Base-by-base conservation (phyloP, 2,113 vertebrate genomes). In the Thamnophis sirtalis region DNA sequence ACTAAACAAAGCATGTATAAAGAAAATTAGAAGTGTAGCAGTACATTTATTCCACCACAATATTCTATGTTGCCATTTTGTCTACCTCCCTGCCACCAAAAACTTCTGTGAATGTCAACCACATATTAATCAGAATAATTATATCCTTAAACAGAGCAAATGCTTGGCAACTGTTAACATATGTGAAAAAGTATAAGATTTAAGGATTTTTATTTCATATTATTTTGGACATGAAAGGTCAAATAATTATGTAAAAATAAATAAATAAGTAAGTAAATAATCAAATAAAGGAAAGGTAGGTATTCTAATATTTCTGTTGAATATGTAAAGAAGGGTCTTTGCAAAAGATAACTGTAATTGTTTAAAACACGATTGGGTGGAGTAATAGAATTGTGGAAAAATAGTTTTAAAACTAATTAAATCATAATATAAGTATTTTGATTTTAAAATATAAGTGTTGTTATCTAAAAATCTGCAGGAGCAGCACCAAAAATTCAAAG, bases 391-490 rank as follows among this genome's bases (percentile, higher is more conserved):
- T 43, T 87, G 50, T 43, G 84, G 51, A 26, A 89, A 55, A 51
- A 80, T 68, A 58, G 90, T 68, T 73, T 90, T 38, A 90, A 90
- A 93, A 90, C 63, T 80, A 21, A 54, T 56, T 93, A 85, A 88
- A 63, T 87, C 89, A 90, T 51, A 87, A 4, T 56, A 22, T 87
- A 93, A 84, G 63, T 48, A 56, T 50, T 21, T 80, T 80, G n/a
- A 33, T 19, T 80, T 80, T 80, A 38, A 80, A 80, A 38, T 80
- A 9, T 38, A 13, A 68, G 53, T 43, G 26, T 51, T 85, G 26
- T 85, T 58, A 58, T 55, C 80, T 33, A 50, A 84, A 58, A 56
- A 84, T 17, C 50, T 92, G n/a, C 38, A 92, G 43, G 5, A 87
- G 26, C 13, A 54, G 24, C 60, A 38, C 26, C 24, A 89, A 50